Percentiles rank a stretch among this genome's conserved stretches.
Evolutionary conservation across 2,888 invertebrate species (phyloP).

Genomic region (Drosophila pullipes): DNA sequence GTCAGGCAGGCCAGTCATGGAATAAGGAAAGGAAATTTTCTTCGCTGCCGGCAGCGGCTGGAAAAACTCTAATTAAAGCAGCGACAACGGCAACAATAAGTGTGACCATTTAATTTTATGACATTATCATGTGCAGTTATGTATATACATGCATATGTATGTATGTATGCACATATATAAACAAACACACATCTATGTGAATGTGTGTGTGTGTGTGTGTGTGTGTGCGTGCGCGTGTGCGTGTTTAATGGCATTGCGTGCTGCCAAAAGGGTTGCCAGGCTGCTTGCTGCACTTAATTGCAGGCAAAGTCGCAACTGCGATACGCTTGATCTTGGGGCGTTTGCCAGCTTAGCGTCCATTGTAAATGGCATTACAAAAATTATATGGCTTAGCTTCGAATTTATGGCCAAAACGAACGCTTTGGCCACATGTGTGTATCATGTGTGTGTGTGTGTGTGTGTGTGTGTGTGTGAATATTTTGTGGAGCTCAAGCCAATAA

Average conservation of each 20-base stretch:
- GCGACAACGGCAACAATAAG: constrained; percentile 61
- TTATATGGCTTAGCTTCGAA: constrained; percentile 47
- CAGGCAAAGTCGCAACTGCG: constrained; percentile 53
- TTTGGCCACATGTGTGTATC: neutral
- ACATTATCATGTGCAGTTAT: constrained; percentile 79
- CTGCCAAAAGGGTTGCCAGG: constrained; percentile 51
- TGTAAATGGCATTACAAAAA: constrained; percentile 49
- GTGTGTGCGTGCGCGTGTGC: constrained; percentile 38
- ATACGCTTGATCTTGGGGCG: constrained; percentile 48
- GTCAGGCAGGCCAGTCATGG: constrained; percentile 16
- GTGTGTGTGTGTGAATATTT: constrained; percentile 35
- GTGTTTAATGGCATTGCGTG: constrained; percentile 56
- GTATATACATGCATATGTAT: constrained; percentile 18
- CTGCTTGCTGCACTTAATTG: constrained; percentile 57
- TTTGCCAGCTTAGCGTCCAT: constrained; percentile 59
- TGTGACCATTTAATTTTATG: constrained; percentile 81
- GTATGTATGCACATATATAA: neutral
- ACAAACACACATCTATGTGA: neutral
- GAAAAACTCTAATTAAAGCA: constrained; percentile 78
- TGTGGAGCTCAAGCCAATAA: constrained; percentile 13
- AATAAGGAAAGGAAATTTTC: constrained; percentile 62
- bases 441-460: constrained; percentile 18
- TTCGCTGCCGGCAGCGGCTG: constrained; percentile 51
- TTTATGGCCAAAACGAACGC: constrained; percentile 21
- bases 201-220: constrained; percentile 32